Evolutionary conservation across 2,797 vertebrate genomes (phyloP).

Genomic region (Micropoecilia bifurca): DNA sequence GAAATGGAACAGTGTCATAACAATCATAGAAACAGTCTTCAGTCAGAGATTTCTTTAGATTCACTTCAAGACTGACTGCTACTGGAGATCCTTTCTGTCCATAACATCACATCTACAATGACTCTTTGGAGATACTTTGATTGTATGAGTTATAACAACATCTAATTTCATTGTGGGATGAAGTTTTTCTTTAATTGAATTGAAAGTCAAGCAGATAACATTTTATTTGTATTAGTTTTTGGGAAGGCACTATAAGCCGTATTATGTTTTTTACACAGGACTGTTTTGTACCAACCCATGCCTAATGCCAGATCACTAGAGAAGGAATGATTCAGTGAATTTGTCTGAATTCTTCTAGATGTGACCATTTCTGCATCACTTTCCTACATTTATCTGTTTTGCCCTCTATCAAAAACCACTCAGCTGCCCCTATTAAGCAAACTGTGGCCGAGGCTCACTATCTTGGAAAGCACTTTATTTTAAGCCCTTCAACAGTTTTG

Average conservation of each 20-base stretch:
- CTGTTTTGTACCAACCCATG: background rate
- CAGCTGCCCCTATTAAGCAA: slow-evolving; percentile 19
- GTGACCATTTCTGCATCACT: slow-evolving; percentile 11
- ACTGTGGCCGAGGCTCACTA: slow-evolving; percentile 20
- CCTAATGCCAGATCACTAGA: background rate
- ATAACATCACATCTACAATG: background rate
- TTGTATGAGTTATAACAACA: background rate
- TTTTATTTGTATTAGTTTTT: background rate
- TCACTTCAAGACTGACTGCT: background rate
- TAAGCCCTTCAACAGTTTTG: slow-evolving; percentile 54
- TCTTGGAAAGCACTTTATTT: slow-evolving; percentile 54
- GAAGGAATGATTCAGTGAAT: background rate
- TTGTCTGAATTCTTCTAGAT: slow-evolving; percentile 1
- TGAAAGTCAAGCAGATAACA: background rate
- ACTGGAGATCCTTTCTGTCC: background rate
- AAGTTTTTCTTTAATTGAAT: background rate
- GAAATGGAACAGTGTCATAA: too few species aligned
- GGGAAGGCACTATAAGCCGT: background rate
- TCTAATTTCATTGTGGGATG: background rate
- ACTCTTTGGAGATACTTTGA: background rate
- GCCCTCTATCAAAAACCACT: slow-evolving; percentile 20
- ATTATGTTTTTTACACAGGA: background rate
- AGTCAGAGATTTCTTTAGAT: background rate
- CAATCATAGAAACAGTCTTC: background rate
- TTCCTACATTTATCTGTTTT: slow-evolving; percentile 17